Percentiles rank a stretch among this genome's conserved stretches.
Evolutionary conservation across 1,140 invertebrate genomes (phyloP).

Genomic region (Coptotermes formosanus): DNA sequence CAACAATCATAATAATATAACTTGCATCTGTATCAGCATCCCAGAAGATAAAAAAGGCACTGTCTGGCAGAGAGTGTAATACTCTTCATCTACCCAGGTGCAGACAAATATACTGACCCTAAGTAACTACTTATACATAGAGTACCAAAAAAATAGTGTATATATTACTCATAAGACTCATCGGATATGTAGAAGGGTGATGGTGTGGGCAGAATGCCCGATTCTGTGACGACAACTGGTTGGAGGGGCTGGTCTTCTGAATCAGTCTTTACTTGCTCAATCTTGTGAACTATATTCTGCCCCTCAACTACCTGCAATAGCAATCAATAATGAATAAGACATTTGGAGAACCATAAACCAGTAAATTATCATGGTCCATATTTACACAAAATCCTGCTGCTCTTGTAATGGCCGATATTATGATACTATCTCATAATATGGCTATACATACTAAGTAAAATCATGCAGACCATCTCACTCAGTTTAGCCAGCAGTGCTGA

Average conservation of each 20-base stretch:
- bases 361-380: too few relatives aligned
- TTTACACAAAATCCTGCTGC: too few relatives aligned
- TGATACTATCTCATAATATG: background rate
- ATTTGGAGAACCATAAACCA: too few relatives aligned
- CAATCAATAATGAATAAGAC: background rate
- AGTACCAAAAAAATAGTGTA: slow-evolving; percentile 26
- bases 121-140: slow-evolving; percentile 12
- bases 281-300: slow-evolving; percentile 79
- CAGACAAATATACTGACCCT: background rate
- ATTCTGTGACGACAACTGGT: slow-evolving; percentile 62
- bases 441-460: background rate
- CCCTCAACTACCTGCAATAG: slow-evolving; percentile 66
- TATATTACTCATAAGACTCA: slow-evolving; percentile 65
- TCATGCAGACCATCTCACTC: background rate
- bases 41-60: too few relatives aligned
- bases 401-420: too few relatives aligned
- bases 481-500: background rate
- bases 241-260: slow-evolving; percentile 65
- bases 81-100: background rate
- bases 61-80: too few relatives aligned
- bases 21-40: too few relatives aligned
- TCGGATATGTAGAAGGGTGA: slow-evolving; percentile 65
- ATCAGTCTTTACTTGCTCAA: slow-evolving; percentile 79
- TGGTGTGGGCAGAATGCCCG: slow-evolving; percentile 41
- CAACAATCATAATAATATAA: too few relatives aligned